Conservation (phyloP, 2,888 invertebrate species). For the Eucera pruinosa region DNA sequence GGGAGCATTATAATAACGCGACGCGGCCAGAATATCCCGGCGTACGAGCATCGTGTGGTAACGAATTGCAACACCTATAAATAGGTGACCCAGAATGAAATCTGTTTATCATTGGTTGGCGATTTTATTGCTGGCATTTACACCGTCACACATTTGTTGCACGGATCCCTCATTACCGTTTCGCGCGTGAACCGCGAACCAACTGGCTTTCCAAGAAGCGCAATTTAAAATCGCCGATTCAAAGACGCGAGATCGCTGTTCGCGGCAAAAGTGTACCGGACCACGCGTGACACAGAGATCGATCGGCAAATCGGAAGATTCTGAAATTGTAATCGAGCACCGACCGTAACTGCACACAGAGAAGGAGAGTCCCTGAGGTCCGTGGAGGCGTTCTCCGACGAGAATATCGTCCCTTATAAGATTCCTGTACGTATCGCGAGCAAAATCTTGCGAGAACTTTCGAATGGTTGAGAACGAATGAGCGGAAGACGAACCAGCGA, state of each 20-base stretch:
- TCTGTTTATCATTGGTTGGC: conserved; percentile 76
- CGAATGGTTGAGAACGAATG: too few relatives aligned
- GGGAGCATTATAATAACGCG: conserved; percentile 63
- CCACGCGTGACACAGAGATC: neutral
- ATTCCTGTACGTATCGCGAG: conserved; percentile 80
- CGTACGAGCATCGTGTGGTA: conserved; percentile 67
- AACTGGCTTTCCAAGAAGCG: conserved; percentile 23
- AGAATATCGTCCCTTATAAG: conserved; percentile 82
- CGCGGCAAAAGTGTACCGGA: conserved; percentile 5
- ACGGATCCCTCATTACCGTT: conserved; percentile 63
- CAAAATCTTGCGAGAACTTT: too few relatives aligned
- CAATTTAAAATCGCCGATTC: conserved; percentile 29
- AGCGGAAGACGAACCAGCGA: too few relatives aligned
- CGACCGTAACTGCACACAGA: conserved; percentile 68
- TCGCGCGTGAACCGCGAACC: conserved; percentile 59
- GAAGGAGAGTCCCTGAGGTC: conserved; percentile 77
- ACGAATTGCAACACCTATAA: conserved; percentile 75
- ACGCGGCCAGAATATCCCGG: conserved; percentile 69
- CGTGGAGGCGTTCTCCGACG: conserved; percentile 78
- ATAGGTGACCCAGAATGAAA: conserved; percentile 80
- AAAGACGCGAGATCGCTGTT: conserved; percentile 6
- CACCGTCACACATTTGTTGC: conserved; percentile 51
- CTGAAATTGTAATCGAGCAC: conserved; percentile 11
- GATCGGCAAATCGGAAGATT: too few relatives aligned
- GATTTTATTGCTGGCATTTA: conserved; percentile 73